Evolutionary conservation across 2,113 vertebrate genomes (phyloP).

Genomic region (Gorsachius goisagi): DNA sequence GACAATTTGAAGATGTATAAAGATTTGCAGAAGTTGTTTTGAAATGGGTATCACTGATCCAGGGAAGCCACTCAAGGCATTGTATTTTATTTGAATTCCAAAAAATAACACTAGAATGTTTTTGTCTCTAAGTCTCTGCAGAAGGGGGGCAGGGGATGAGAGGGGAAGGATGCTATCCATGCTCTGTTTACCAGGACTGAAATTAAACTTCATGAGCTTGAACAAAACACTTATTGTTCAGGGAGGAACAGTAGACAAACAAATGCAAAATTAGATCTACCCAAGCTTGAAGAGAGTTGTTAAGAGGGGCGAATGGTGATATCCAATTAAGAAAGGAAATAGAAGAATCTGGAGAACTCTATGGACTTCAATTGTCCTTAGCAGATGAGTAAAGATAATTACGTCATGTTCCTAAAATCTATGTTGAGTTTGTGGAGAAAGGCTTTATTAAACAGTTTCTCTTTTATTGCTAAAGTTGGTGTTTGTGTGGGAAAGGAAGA

Average conservation of each 20-base stretch:
- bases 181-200: not conserved
- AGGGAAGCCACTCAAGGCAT: not conserved
- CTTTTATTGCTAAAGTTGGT: not conserved
- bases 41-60: not conserved
- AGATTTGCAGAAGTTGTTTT: not conserved
- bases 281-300: not conserved
- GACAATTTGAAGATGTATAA: not conserved
- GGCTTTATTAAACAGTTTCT: not conserved
- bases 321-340: not conserved
- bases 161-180: not conserved
- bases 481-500: not conserved
- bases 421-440: not conserved
- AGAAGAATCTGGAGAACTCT: not conserved
- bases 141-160: not conserved
- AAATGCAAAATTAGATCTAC: not conserved
- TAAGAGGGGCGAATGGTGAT: not conserved
- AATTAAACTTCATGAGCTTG: not conserved
- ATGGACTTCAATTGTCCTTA: not conserved
- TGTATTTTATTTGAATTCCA: not conserved
- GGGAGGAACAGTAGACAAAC: not conserved
- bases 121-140: not conserved
- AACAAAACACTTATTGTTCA: conserved; percentile 2
- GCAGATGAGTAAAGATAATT: not conserved
- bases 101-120: not conserved
- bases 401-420: not conserved